A percentile compares a stretch with the other conserved stretches of the same genome.
Conservation (phyloP, 2,888 invertebrate species). For the Mesorhabditis sp. region DNA sequence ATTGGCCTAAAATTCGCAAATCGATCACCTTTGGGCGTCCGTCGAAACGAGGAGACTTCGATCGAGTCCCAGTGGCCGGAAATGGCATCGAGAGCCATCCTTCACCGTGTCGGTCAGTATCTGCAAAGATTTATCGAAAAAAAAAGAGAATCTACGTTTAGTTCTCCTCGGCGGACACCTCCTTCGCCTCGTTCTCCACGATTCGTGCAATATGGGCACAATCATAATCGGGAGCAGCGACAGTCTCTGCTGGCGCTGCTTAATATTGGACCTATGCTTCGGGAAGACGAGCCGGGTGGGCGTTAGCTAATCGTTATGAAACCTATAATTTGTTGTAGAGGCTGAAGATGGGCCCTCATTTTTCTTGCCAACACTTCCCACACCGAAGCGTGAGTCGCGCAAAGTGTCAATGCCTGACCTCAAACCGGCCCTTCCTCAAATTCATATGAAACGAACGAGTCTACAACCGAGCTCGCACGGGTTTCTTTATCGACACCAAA, state of each 20-base stretch:
- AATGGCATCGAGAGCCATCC: no score
- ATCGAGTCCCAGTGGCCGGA: no score
- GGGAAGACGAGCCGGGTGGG: constrained; percentile 3
- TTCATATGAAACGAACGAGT: not conserved
- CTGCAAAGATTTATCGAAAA: no score
- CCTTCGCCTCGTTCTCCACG: constrained; percentile 3
- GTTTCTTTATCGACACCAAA: not conserved
- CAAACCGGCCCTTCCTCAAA: not conserved
- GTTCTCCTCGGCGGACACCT: not conserved
- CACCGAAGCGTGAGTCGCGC: not conserved
- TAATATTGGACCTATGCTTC: not conserved
- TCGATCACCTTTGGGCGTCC: no score
- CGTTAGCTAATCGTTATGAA: not conserved
- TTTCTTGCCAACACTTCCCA: not conserved
- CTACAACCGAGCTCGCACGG: not conserved
- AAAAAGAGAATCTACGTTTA: not conserved
- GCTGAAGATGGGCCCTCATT: not conserved
- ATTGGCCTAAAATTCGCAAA: no score
- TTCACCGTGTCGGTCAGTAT: no score
- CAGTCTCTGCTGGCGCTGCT: not conserved
- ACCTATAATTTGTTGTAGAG: not conserved
- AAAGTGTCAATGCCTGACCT: constrained; percentile 1
- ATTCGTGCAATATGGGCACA: not conserved
- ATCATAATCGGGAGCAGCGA: not conserved
- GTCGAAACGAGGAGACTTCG: no score